Conservation (phyloP, 2,113 vertebrate genomes). For the Phodopus roborovskii region DNA sequence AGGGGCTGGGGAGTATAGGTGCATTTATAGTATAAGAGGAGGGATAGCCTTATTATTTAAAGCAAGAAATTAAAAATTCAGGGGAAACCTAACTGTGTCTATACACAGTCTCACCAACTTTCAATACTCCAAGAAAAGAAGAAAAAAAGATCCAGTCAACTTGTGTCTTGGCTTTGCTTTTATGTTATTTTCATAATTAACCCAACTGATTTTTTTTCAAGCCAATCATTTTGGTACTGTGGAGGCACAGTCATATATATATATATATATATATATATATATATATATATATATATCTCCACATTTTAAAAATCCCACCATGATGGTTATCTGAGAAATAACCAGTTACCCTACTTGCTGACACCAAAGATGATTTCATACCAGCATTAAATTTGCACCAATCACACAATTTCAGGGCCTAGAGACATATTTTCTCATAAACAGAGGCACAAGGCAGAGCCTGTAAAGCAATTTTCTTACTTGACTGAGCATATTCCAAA, state of each 20-base stretch:
- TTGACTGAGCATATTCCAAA: conserved; percentile 64
- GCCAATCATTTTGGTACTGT: conserved; percentile 37
- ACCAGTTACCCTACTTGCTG: conserved; percentile 83
- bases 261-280: conserved; percentile 71
- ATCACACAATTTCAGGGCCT: conserved; percentile 86
- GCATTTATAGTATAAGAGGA: conserved; percentile 78
- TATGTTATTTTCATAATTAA: neutral
- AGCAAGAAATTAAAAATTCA: conserved; percentile 84
- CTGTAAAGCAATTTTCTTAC: conserved; percentile 79
- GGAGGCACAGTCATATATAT: conserved; percentile 72
- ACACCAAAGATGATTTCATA: conserved; percentile 90
- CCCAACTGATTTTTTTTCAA: neutral
- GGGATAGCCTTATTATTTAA: conserved; percentile 85
- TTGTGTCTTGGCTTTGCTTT: conserved; percentile 20
- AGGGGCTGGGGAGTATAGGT: conserved; percentile 37
- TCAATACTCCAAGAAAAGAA: conserved; percentile 52
- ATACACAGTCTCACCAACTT: conserved; percentile 53
- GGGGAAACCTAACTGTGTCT: conserved; percentile 81
- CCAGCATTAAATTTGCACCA: conserved; percentile 88
- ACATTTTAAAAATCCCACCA: conserved; percentile 80
- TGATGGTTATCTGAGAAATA: conserved; percentile 79
- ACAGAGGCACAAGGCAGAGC: conserved; percentile 85
- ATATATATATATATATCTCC: conserved; percentile 69
- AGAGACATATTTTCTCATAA: conserved; percentile 79
- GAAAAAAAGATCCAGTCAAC: conserved; percentile 31